Evolutionary conservation across 2,113 vertebrate species (phyloP).

Genomic region (Coptodon bakossiorum): DNA sequence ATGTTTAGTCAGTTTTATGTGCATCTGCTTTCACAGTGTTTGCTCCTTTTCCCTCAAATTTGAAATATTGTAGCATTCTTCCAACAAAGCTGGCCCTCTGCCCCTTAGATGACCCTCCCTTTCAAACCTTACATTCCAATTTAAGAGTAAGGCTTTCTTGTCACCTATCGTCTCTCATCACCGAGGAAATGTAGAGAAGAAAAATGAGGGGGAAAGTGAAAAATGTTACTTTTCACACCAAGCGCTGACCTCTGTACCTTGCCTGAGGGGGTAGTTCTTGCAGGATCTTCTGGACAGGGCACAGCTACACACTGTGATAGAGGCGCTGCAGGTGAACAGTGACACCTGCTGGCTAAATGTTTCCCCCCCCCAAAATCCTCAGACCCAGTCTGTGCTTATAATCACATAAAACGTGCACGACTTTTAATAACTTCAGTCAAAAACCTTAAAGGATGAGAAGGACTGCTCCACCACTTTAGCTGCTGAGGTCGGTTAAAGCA

Average conservation of each 20-base stretch:
- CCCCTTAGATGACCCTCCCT: neutral
- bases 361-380: neutral
- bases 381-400: neutral
- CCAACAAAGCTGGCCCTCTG: neutral
- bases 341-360: conserved; percentile 53
- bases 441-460: neutral
- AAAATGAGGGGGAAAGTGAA: neutral
- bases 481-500: neutral
- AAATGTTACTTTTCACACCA: neutral
- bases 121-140: neutral
- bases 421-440: neutral
- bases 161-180: neutral
- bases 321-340: conserved; percentile 40
- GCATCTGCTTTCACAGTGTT: neutral
- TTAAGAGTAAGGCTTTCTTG: neutral
- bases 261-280: neutral
- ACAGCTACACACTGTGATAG: neutral
- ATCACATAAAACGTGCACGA: accelerated
- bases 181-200: neutral
- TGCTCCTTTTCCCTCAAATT: neutral
- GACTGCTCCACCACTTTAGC: neutral
- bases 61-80: neutral
- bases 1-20: neutral
- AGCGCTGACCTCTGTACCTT: neutral
- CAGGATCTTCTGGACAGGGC: neutral